Base-by-base conservation (phyloP, 2,797 vertebrate species). In the Cercopithecus mitis region DNA sequence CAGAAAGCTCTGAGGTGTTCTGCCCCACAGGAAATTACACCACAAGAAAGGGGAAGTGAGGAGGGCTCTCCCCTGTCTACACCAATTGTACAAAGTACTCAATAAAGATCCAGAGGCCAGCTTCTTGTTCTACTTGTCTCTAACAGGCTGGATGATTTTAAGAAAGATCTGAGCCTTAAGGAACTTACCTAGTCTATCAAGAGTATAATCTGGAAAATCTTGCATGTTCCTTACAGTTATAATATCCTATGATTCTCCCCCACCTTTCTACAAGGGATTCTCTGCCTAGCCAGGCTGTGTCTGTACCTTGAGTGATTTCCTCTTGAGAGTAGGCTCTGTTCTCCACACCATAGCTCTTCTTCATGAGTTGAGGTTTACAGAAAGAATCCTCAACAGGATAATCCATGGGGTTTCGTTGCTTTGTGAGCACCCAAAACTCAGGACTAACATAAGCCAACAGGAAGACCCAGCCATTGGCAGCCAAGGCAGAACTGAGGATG, bases 401-500 rank as follows among this genome's bases (percentile, higher is more conserved):
- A 90, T 99, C 98, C 33, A 91, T 94, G 47, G 98, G 92, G 64
- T 98, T 98, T 64, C 97, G 94, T 75, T 98, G 98, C 19, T 95
- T 98, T 52, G 99, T 99, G 92, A 99, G 98, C 97, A 99, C 98
- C 72, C 97, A 98, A 30, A 99, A 98, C 98, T 99, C 99, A 0
- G 99, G 99, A 33, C 99, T 22, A 0, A 99, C 98, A 41, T 99
- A 99, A 12, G 99, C 98, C 75, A 99, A 97, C 87, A 99, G 98
- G 77, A 99, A 98, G 88, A 99, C 98, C 99, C 99, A 99, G 58
- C 99, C 99, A 4, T 99, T 99, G 95, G 98, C 97, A 61, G 99
- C 99, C 98, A 99, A 95, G 39, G 99, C 99, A 11, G 99, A 98
- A 94, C 99, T 97, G 58, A 99, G 94, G 7, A 99, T 98, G 2